Base-by-base conservation (phyloP, 2,797 vertebrate genomes). In the Ceryle rudis region DNA sequence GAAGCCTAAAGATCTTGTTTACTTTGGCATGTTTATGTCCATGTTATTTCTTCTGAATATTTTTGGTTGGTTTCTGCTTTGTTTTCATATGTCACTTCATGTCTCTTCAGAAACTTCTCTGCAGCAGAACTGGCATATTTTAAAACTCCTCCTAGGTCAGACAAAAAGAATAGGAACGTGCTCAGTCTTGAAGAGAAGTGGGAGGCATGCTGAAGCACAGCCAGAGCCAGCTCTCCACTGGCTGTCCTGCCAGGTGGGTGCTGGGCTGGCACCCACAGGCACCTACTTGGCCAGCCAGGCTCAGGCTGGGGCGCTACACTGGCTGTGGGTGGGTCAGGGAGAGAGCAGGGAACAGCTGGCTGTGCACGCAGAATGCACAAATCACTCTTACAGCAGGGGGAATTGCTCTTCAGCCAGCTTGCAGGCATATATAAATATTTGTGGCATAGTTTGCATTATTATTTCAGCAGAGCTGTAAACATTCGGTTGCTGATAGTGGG, bases 381-480 rank as follows among this genome's bases (percentile, higher is more conserved):
- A 46, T 87, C 57, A 22, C 58, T 77, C 60, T 35, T 79, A 31
- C 47, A 35, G 44, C 22, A 35, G 75, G 73, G 81, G 80, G 73
- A 86, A 69, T 83, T 70, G 70, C 0, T 1, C n/a, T 60, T 66
- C 44, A 87, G 77, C 72, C 73, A 62, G 70, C 89, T 86, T 77
- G 82, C 66, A 95, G 84, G 84, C 75, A 49, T 58, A 75, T 61
- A 41, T 62, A 91, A 98, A 97, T 98, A 97, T 96, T 97, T 96
- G 96, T 97, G 88, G 95, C 58, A 19, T 96, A 96, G 94, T 97
- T 97, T 97, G 97, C 89, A 80, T 97, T 98, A 97, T 97, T 97
- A 85, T 97, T 98, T 97, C 84, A 87, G 95, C 85, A 95, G 90
- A 93, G 96, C 97, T 96, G 96, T 97, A 97, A 98, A 97, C 97